Percentiles rank a stretch among this genome's conserved stretches.
phyloP scores from a whole-genome alignment of 1,140 invertebrate genomes.

The Sarcophaga peregrina region DNA sequence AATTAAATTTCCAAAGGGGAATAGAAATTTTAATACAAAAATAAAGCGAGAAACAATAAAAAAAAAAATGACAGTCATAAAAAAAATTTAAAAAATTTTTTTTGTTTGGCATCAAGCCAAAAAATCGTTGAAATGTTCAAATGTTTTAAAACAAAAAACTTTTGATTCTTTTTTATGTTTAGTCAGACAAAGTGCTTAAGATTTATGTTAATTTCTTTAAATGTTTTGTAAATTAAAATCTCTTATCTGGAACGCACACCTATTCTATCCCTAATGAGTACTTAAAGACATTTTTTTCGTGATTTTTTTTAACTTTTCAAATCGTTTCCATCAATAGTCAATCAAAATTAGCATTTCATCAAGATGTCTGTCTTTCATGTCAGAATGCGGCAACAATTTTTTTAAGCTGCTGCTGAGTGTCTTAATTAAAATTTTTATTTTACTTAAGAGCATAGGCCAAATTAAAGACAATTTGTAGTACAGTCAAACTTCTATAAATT shows the following conservation, averaged over 20 bases:
- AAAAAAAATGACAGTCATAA: not conserved
- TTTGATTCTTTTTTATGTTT: not conserved
- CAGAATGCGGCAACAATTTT: too few species aligned
- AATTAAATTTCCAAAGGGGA: not conserved
- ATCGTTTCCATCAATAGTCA: not conserved
- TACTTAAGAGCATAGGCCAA: not conserved
- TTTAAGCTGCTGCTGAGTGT: not conserved
- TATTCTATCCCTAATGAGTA: too few species aligned
- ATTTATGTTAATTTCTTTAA: not conserved
- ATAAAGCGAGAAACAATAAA: not conserved
- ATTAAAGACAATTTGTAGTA: not conserved
- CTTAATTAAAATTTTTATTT: not conserved
- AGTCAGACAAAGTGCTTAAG: too few species aligned
- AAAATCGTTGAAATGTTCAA: not conserved
- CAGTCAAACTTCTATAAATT: too few species aligned
- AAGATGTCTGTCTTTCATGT: too few species aligned
- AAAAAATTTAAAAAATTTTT: not conserved
- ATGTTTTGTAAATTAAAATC: too few species aligned
- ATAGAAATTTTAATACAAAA: not conserved
- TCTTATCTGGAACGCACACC: not conserved
- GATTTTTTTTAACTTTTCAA: too few species aligned
- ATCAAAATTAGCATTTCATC: constrained; percentile 14
- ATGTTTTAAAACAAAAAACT: not conserved
- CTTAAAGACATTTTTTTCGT: too few species aligned
- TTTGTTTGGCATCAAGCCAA: too few species aligned